phyloP scores from a whole-genome alignment of 2,113 vertebrate species.

The Archilochus colubris region DNA sequence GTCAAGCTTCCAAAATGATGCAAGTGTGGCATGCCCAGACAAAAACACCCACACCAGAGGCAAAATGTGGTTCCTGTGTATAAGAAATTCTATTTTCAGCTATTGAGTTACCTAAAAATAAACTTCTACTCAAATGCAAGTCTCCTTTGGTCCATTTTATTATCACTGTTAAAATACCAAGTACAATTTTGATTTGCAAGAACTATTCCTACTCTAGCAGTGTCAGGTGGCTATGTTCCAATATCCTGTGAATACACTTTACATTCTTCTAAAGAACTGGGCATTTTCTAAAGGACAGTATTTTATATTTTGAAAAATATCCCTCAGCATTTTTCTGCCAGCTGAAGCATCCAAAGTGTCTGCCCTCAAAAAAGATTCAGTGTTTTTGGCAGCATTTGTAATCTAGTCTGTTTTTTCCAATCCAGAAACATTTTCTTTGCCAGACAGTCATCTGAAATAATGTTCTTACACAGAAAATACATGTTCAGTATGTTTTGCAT shows the following conservation, averaged over 20 bases:
- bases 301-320: constrained; percentile 52
- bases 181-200: constrained; percentile 1
- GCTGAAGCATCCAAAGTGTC: constrained; percentile 43
- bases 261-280: constrained; percentile 39
- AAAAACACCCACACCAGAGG: not conserved
- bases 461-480: constrained; percentile 59
- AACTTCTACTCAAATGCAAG: not conserved
- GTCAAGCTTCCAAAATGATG: not conserved
- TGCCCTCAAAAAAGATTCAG: constrained; percentile 56
- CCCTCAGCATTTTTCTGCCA: constrained; percentile 36
- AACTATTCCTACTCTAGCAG: not conserved
- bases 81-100: constrained; percentile 26
- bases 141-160: constrained; percentile 31
- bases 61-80: constrained; percentile 11
- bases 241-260: constrained; percentile 9
- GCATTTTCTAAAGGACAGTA: constrained; percentile 19
- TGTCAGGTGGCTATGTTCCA: not conserved
- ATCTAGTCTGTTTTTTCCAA: constrained; percentile 65
- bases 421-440: constrained; percentile 42
- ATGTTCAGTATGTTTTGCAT: constrained; percentile 34
- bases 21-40: not conserved
- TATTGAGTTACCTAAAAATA: constrained; percentile 38
- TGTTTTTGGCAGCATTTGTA: constrained; percentile 43
- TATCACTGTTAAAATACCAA: constrained; percentile 26
- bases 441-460: constrained; percentile 63